These are phyloP conservation scores for Brachionus rotundiformis DNA, from an alignment of 1,140 invertebrate genomes.

Conservation along the genomic window DNA sequence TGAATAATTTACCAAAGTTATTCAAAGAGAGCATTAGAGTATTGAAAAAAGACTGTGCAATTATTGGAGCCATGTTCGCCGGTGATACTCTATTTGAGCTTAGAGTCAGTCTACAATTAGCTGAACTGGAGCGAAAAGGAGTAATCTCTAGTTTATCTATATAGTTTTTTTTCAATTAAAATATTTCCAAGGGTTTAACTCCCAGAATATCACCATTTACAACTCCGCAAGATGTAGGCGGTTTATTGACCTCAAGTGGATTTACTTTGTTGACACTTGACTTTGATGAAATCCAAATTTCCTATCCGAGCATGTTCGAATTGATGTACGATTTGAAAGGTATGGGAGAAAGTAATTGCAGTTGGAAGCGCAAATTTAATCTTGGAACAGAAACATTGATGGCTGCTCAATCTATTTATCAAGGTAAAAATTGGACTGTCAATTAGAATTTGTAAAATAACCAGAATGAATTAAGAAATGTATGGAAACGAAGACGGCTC, in stretches of 20 bases:
- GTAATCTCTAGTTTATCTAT: slow-evolving; percentile 55
- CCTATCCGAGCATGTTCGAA: slow-evolving; percentile 89
- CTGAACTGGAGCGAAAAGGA: slow-evolving; percentile 86
- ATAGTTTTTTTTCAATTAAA: background rate
- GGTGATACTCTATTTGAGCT: slow-evolving; percentile 92
- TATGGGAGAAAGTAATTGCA: slow-evolving; percentile 91
- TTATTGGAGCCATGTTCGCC: slow-evolving; percentile 82
- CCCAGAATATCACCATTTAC: slow-evolving; percentile 94
- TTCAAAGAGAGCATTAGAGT: slow-evolving; percentile 67
- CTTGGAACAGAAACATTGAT: slow-evolving; percentile 78
- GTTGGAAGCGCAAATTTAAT: slow-evolving; percentile 74
- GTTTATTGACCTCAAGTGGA: slow-evolving; percentile 78
- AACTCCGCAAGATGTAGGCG: slow-evolving; percentile 76
- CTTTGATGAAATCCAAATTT: slow-evolving; percentile 85
- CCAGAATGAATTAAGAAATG: slow-evolving; percentile 74
- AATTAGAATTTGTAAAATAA: too few species aligned
- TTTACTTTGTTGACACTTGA: slow-evolving; percentile 93
- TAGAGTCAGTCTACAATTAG: slow-evolving; percentile 84
- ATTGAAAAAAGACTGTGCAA: slow-evolving; percentile 35
- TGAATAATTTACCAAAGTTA: slow-evolving; percentile 88
- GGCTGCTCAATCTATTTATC: slow-evolving; percentile 87
- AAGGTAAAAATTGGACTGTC: too few species aligned
- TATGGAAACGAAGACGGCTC: slow-evolving; percentile 73
- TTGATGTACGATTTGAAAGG: slow-evolving; percentile 88
- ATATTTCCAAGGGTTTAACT: slow-evolving; percentile 72